A percentile compares a stretch with the other conserved stretches of the same genome.
These are phyloP conservation scores for Caenorhabditis parvicauda DNA, from an alignment of 2,888 invertebrate genomes.

Conservation along the genomic window DNA sequence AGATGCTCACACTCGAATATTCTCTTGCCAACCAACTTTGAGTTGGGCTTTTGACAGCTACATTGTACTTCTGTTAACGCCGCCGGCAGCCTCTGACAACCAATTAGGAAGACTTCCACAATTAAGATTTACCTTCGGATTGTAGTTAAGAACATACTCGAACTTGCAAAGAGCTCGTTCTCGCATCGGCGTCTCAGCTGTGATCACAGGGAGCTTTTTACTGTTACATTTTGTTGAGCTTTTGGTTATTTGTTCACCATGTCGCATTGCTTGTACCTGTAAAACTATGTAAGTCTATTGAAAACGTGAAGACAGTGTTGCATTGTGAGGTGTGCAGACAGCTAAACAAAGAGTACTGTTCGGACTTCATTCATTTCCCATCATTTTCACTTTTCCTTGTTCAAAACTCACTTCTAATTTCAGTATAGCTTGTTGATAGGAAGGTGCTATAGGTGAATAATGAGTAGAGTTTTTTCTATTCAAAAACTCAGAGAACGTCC, in stretches of 20 bases:
- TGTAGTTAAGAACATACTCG: conserved; percentile 61
- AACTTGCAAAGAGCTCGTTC: conserved; percentile 61
- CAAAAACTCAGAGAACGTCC: conserved; percentile 53
- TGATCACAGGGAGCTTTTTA: conserved; percentile 51
- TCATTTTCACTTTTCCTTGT: too few relatives aligned
- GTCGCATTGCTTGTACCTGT: conserved; percentile 45
- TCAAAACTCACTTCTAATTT: conserved; percentile 51
- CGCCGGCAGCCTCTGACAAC: conserved; percentile 57
- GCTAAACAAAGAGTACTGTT: too few relatives aligned
- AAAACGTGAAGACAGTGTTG: background rate
- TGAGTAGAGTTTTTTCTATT: conserved; percentile 60
- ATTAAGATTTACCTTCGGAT: conserved; percentile 48
- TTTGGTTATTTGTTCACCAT: conserved; percentile 59
- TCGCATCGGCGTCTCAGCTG: conserved; percentile 55
- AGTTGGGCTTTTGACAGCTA: conserved; percentile 54
- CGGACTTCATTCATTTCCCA: too few relatives aligned
- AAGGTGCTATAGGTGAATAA: conserved; percentile 60
- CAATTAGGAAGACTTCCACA: too few relatives aligned
- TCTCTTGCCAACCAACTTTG: conserved; percentile 53
- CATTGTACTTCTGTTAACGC: conserved; percentile 61
- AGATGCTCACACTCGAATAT: conserved; percentile 61
- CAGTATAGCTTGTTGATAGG: conserved; percentile 57
- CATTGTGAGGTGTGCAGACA: too few relatives aligned
- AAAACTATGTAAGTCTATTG: conserved; percentile 7
- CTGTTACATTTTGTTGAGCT: conserved; percentile 55